Base-by-base conservation (phyloP, 2,888 invertebrate genomes). In the Brachypterus glaber region DNA sequence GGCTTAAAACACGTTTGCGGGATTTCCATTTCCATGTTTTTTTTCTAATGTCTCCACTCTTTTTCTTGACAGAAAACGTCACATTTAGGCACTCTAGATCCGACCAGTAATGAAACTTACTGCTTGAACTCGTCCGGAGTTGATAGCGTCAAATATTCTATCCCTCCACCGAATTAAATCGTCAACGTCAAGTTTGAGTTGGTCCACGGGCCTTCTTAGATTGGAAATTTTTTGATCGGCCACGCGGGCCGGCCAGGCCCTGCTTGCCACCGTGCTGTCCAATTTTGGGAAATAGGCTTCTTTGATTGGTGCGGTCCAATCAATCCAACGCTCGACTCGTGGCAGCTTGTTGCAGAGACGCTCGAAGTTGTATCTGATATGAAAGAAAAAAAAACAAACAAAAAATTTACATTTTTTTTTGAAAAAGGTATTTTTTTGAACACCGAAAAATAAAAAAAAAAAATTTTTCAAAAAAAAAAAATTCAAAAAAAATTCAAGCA, bases 251-350 rank as follows among this genome's bases (percentile, higher is more conserved):
- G 86, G 82, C 79, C 82, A 86, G 2, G 78, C 69, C 1, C 83
- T 68, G 51, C 80, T 80, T 17, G 85, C 75, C 2, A 84, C 79
- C 46, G 79, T 67, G 1, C 82, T 82, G 64, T 85, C 82, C 57
- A 88, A 67, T 63, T 87, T 88, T 3, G 86, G 82, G 69, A 86
- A 88, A 63, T 88, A 88, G 0, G 77, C 87, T 59, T 87, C 85
- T 0, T 62, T 59, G 47, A 88, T 81, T 12, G 82, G 77, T 7
- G 74, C 72, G 1, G 74, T 70, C 60, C 81, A 74, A 58, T 84
- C 73, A 47, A 70, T 72, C 48, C 72, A 74, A 1, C 78, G 73
- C 12, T 64, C 66, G 2, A 79, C 79, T 0, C 81, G 74, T 0
- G 68, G 56, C 49, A 87, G 58, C 4, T 71, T 72, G 59, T 85